These are phyloP conservation scores for Hiodon alosoides DNA, from an alignment of 2,113 vertebrate species.

Conservation along the genomic window DNA sequence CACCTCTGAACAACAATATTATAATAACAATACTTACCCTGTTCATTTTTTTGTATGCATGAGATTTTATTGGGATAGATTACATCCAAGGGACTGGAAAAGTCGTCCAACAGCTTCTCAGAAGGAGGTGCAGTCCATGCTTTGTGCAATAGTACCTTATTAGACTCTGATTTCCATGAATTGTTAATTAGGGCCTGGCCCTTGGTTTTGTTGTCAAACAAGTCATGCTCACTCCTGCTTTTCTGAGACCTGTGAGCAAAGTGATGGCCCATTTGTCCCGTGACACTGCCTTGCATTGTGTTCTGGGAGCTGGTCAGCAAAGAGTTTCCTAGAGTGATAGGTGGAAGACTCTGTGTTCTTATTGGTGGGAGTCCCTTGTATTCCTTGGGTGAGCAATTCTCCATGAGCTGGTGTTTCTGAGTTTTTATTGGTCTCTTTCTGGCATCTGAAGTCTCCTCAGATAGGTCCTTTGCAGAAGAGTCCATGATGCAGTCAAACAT, in stretches of 20 bases:
- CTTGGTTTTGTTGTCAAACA: conserved; percentile 59
- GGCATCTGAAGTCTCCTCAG: conserved; percentile 44
- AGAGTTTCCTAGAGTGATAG: conserved; percentile 59
- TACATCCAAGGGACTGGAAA: conserved; percentile 49
- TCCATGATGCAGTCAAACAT: conserved; percentile 72
- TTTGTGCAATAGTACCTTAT: conserved; percentile 55
- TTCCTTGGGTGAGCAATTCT: conserved; percentile 51
- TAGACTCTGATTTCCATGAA: conserved; percentile 58
- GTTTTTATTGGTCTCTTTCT: conserved; percentile 55
- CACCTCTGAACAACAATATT: too few species aligned
- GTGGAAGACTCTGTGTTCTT: conserved; percentile 73
- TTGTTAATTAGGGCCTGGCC: conserved; percentile 48
- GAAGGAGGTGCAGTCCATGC: conserved; percentile 56
- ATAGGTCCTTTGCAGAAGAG: conserved; percentile 54
- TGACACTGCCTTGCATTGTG: conserved; percentile 34
- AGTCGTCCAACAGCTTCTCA: conserved; percentile 58
- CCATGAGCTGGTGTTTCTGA: conserved; percentile 54
- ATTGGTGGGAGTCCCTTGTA: conserved; percentile 61
- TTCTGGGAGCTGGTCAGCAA: conserved; percentile 56
- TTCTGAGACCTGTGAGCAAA: conserved; percentile 65
- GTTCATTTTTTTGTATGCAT: conserved; percentile 56
- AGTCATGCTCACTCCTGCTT: conserved; percentile 69
- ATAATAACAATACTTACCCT: conserved; percentile 58
- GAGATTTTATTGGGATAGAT: conserved; percentile 60
- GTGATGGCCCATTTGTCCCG: conserved; percentile 41